Conservation (phyloP, 1,140 invertebrate species). For the Linepithema humile region DNA sequence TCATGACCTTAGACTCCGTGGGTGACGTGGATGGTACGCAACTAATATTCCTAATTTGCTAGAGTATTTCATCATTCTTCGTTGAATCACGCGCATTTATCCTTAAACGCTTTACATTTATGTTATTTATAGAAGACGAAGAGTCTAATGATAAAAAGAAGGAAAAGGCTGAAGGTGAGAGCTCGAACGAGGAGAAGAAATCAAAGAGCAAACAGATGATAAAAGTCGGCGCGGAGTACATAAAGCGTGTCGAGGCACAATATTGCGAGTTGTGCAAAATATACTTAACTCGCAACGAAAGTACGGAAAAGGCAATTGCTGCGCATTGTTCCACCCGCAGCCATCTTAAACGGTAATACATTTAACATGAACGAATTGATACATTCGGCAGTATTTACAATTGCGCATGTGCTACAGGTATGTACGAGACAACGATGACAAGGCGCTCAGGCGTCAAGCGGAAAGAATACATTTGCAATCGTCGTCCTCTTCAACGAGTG, state of each 20-base stretch:
- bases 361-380: too few relatives aligned
- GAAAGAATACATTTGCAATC: slow-evolving; percentile 87
- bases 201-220: slow-evolving; percentile 88
- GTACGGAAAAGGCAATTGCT: slow-evolving; percentile 86
- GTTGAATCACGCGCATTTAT: not conserved
- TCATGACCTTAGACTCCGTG: slow-evolving; percentile 93
- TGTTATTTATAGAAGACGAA: slow-evolving; percentile 83
- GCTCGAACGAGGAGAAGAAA: slow-evolving; percentile 82
- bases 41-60: not conserved
- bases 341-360: slow-evolving; percentile 88
- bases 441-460: slow-evolving; percentile 87
- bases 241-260: slow-evolving; percentile 89
- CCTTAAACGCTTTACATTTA: slow-evolving; percentile 2
- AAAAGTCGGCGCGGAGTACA: slow-evolving; percentile 90
- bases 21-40: slow-evolving; percentile 91
- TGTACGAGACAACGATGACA: slow-evolving; percentile 90
- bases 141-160: slow-evolving; percentile 87
- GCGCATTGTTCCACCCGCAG: slow-evolving; percentile 89
- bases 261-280: slow-evolving; percentile 90
- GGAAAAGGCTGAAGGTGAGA: slow-evolving; percentile 78
- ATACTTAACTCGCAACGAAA: slow-evolving; percentile 88
- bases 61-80: not conserved
- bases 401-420: slow-evolving; percentile 80
- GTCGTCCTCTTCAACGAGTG: slow-evolving; percentile 64
- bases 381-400: not conserved